Evolutionary conservation across 2,888 invertebrate genomes (phyloP).

Genomic region (Scaptomyza reducta): DNA sequence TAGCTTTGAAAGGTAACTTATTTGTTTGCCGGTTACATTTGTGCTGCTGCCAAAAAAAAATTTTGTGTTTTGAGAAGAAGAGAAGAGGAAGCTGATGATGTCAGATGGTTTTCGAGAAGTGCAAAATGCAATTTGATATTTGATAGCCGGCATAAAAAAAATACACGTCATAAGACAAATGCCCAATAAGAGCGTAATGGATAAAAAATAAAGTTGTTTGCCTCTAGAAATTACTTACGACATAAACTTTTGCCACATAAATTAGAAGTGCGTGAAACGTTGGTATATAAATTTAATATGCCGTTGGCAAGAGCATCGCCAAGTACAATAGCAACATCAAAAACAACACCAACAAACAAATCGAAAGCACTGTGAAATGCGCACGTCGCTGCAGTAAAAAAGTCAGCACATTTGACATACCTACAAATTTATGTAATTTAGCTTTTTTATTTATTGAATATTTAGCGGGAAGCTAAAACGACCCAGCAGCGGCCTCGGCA

Average conservation of each 20-base stretch:
- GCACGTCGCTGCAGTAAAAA: conserved; percentile 76
- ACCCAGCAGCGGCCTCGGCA: conserved; percentile 9
- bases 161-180: conserved; percentile 48
- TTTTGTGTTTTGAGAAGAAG: not conserved
- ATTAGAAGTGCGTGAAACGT: conserved; percentile 76
- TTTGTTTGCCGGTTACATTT: conserved; percentile 2
- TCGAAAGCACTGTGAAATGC: conserved; percentile 72
- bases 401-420: conserved; percentile 69
- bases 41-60: conserved; percentile 14
- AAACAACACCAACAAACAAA: conserved; percentile 48
- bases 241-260: conserved; percentile 76
- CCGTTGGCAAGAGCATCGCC: conserved; percentile 35
- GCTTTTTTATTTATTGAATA: conserved; percentile 75
- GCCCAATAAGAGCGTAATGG: conserved; percentile 49
- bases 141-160: conserved; percentile 51
- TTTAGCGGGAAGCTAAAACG: conserved; percentile 48
- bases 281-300: conserved; percentile 75
- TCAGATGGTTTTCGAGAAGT: conserved; percentile 46
- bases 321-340: conserved; percentile 29
- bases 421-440: conserved; percentile 66
- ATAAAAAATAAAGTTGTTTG: conserved; percentile 67
- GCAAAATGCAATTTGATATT: conserved; percentile 56
- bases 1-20: conserved; percentile 8
- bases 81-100: conserved; percentile 1
- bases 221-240: conserved; percentile 67